Conservation (phyloP, 2,113 vertebrate genomes). For the Eleginops maclovinus region DNA sequence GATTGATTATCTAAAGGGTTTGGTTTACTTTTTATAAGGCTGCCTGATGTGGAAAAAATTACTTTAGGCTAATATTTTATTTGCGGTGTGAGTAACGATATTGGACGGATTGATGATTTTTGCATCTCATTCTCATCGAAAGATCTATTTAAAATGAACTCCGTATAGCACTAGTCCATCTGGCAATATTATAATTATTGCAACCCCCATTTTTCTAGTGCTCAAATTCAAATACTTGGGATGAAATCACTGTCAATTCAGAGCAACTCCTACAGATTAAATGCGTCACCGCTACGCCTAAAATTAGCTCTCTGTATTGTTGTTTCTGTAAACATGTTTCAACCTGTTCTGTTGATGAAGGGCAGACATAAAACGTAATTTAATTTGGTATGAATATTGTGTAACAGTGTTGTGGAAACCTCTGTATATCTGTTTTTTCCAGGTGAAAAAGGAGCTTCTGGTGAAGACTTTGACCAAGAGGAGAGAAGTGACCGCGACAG, state of each 20-base stretch:
- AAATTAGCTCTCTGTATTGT: conserved; percentile 15
- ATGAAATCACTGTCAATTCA: background rate
- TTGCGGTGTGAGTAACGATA: too few relatives aligned
- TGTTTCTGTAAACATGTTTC: conserved; percentile 8
- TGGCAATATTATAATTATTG: too few relatives aligned
- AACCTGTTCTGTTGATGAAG: background rate
- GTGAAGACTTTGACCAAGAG: conserved; percentile 92
- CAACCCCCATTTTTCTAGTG: background rate
- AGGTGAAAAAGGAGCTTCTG: conserved; percentile 92
- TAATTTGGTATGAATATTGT: background rate
- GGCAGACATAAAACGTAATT: background rate
- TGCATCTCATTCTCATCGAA: too few relatives aligned
- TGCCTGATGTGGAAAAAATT: too few relatives aligned
- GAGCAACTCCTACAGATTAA: background rate
- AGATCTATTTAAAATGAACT: too few relatives aligned
- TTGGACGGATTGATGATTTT: too few relatives aligned
- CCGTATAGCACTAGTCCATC: too few relatives aligned
- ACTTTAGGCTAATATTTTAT: too few relatives aligned
- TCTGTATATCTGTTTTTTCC: background rate
- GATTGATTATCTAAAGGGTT: background rate
- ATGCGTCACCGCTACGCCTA: background rate
- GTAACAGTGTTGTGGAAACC: background rate
- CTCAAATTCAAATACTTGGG: background rate
- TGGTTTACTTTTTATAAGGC: too few relatives aligned
- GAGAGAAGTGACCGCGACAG: conserved; percentile 87